Evolutionary conservation across 1,140 invertebrate species (phyloP).

Genomic region (Drosophila erecta): DNA sequence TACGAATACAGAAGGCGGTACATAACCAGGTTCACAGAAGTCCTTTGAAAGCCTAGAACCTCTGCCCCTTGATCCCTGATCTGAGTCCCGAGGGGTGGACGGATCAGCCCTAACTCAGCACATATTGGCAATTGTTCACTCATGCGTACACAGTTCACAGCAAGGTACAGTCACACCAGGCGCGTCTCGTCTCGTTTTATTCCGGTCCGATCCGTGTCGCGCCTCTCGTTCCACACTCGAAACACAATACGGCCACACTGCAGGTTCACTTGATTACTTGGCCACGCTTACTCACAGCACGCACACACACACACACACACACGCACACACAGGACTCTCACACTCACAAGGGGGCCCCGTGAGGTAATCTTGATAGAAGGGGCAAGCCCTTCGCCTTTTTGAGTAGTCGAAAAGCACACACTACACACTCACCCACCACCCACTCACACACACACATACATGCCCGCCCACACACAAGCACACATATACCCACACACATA

Average conservation of each 20-base stretch:
- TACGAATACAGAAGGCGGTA: constrained; percentile 22
- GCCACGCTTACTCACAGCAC: constrained; percentile 25
- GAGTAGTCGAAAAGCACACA: constrained; percentile 20
- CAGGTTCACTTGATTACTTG: constrained; percentile 9
- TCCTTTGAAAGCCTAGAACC: neutral
- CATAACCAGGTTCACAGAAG: constrained; percentile 4
- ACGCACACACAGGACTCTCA: constrained; percentile 9
- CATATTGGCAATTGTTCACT: constrained; percentile 49
- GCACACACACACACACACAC: constrained; percentile 12
- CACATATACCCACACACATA: constrained; percentile 43
- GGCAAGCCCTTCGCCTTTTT: constrained; percentile 6
- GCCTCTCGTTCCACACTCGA: constrained; percentile 4
- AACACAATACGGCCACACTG: constrained; percentile 15
- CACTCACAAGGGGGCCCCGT: constrained; percentile 1
- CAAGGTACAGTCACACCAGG: constrained; percentile 8
- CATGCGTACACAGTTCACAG: constrained; percentile 10
- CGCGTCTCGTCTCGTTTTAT: neutral
- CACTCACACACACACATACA: constrained; percentile 27
- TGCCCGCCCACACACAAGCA: constrained; percentile 19
- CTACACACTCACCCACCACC: constrained; percentile 29
- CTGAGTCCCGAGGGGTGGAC: neutral
- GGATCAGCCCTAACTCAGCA: constrained; percentile 20
- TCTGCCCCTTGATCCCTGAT: neutral
- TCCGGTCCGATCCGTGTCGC: constrained; percentile 6
- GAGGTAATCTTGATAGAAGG: constrained; percentile 13